Evolutionary conservation across 2,797 vertebrate species (phyloP).

Genomic region (Artibeus lituratus): DNA sequence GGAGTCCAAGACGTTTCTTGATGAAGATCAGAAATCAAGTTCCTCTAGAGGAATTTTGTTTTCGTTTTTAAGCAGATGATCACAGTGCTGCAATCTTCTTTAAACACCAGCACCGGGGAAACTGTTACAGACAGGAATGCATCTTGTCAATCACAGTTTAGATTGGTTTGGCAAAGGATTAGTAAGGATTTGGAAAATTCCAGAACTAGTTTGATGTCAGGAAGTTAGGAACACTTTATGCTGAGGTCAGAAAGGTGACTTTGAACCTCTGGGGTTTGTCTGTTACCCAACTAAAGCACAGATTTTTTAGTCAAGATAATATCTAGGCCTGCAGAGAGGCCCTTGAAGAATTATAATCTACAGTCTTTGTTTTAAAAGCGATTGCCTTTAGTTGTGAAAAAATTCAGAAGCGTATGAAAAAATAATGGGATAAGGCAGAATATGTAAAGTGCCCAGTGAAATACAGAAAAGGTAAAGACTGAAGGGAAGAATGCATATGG

Average conservation of each 20-base stretch:
- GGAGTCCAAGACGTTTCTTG: neutral
- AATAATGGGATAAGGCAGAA: neutral
- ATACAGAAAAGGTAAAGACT: neutral
- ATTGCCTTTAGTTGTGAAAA: neutral
- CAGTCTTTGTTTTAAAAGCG: neutral
- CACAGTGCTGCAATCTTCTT: slow-evolving; percentile 1
- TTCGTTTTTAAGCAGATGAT: slow-evolving; percentile 60
- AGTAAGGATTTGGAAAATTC: slow-evolving; percentile 57
- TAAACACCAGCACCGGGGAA: slow-evolving; percentile 30
- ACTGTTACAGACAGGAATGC: neutral
- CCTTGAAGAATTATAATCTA: slow-evolving; percentile 3
- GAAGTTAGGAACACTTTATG: slow-evolving; percentile 43
- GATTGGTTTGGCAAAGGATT: slow-evolving; percentile 39
- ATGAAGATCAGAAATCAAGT: slow-evolving; percentile 44
- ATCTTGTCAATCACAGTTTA: slow-evolving; percentile 45
- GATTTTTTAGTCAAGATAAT: slow-evolving; percentile 49
- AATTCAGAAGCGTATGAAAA: neutral
- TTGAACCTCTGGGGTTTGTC: slow-evolving; percentile 16
- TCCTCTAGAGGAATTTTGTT: slow-evolving; percentile 23
- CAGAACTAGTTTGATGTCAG: slow-evolving; percentile 24
- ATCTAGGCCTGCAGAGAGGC: neutral
- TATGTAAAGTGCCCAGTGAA: neutral
- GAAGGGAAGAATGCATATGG: neutral
- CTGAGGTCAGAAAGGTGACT: slow-evolving; percentile 28
- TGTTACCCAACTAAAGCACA: neutral